phyloP scores from a whole-genome alignment of 2,888 invertebrate species.

The Augiades crinisus region DNA sequence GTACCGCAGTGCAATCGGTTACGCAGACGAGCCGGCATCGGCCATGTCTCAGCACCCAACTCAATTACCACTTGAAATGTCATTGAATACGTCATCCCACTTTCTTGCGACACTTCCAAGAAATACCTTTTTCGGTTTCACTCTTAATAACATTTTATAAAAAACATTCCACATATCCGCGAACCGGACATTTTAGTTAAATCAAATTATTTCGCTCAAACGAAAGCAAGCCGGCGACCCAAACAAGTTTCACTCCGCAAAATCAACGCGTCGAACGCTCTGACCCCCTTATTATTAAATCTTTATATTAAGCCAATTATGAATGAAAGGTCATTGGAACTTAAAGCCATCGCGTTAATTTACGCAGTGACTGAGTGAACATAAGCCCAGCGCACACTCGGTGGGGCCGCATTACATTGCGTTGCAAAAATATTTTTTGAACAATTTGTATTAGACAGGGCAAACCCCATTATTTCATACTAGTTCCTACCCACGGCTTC shows the following conservation, averaged over 20 bases:
- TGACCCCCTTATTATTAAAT: constrained; percentile 24
- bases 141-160: constrained; percentile 18
- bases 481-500: too few species aligned
- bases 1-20: background rate
- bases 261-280: constrained; percentile 11
- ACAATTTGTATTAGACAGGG: too few species aligned
- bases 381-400: background rate
- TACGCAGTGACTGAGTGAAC: constrained; percentile 5
- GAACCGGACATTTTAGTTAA: constrained; percentile 5
- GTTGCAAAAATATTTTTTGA: background rate
- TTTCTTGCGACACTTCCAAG: constrained; percentile 15
- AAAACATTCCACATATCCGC: constrained; percentile 7
- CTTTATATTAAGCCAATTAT: constrained; percentile 24
- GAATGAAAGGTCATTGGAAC: constrained; percentile 26
- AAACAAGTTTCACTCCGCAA: constrained; percentile 20
- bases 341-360: constrained; percentile 21
- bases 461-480: background rate
- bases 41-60: constrained; percentile 8
- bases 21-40: background rate
- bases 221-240: background rate
- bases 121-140: constrained; percentile 12
- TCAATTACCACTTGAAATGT: constrained; percentile 16
- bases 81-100: constrained; percentile 22
- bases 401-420: background rate
- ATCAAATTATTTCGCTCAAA: constrained; percentile 18